phyloP scores from a whole-genome alignment of 2,797 vertebrate genomes.

The Picus viridis region DNA sequence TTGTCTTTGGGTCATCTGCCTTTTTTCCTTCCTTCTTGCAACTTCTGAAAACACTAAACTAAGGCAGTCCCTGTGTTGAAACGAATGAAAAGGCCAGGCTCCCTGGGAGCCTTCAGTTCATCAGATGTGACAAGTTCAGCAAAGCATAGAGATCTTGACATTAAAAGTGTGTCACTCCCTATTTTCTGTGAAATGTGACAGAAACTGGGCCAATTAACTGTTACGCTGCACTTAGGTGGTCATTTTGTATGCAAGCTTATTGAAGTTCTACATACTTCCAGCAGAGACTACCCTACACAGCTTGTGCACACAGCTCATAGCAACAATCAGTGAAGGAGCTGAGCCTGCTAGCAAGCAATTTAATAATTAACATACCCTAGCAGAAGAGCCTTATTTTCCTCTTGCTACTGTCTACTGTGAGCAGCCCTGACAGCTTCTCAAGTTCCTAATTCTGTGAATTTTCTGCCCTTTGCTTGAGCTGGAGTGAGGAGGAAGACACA shows the following conservation, averaged over 20 bases:
- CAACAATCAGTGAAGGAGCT: background rate
- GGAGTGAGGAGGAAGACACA: background rate
- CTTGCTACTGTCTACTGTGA: background rate
- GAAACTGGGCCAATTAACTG: background rate
- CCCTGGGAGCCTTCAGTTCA: background rate
- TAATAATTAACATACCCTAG: background rate
- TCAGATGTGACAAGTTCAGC: background rate
- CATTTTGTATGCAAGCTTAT: background rate
- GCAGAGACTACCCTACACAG: background rate
- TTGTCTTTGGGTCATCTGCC: background rate
- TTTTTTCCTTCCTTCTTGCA: background rate
- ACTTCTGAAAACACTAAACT: background rate
- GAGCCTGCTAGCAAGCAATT: background rate
- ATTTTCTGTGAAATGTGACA: background rate
- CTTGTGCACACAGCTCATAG: background rate
- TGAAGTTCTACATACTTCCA: background rate
- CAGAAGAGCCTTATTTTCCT: background rate
- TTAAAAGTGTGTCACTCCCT: background rate
- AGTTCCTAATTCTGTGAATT: background rate
- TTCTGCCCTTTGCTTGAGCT: accelerated
- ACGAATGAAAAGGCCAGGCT: background rate
- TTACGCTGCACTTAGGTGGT: background rate
- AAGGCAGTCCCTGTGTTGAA: background rate
- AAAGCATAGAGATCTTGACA: background rate
- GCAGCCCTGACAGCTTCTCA: background rate